Evolutionary conservation across 64 coral and sea anemone genomes (phyloP), one percentile per base, ranked within the genome.

Genomic region (Montipora sp.): DNA sequence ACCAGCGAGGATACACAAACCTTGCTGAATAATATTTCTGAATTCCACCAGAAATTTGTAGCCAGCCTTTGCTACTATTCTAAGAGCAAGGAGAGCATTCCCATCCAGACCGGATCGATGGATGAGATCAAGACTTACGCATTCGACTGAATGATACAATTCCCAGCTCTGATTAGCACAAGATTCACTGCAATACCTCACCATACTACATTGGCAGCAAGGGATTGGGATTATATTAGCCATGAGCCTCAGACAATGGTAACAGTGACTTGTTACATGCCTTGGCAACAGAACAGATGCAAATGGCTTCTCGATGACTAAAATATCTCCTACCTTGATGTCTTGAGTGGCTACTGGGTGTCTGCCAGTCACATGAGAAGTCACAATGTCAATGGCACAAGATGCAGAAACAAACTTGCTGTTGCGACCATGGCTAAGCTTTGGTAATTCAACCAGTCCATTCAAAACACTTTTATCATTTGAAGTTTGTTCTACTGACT

Each of bases 251-350:
- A 96, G 88, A 22, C 98, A 99, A 19, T 99, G 94, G 27, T 94
- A 95, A 47, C 98, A 99, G 16, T 99, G 94, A 69, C 75, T 91
- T 43, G 43, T n/a, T 1, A 85, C 73, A 45, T 95, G 90, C 63
- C 43, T 69, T 24, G 93, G 88, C 20, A 96, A 92, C 51, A 99
- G 78, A 27, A 99, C 94, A 57, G 98, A 99, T 36, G 98, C 98
- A 96, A 94, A 99, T 36, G 98, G 92, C 46, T 93, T 83, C 78
- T 99, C 98, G 59, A 94, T 90, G 61, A 96, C 77, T 13, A 99
- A 23, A 44, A 94, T 88, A 18, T 99, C 98, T 0, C 98, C 98
- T 19, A 93, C 91, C n/a, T 92, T 69, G n/a, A 99, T 94, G 70
- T 99, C 89, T 75, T 85, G 83, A 69, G 89, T 86, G 36, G 98